Conservation (phyloP, 2,797 vertebrate species). For the Rhabdomys pumilio region DNA sequence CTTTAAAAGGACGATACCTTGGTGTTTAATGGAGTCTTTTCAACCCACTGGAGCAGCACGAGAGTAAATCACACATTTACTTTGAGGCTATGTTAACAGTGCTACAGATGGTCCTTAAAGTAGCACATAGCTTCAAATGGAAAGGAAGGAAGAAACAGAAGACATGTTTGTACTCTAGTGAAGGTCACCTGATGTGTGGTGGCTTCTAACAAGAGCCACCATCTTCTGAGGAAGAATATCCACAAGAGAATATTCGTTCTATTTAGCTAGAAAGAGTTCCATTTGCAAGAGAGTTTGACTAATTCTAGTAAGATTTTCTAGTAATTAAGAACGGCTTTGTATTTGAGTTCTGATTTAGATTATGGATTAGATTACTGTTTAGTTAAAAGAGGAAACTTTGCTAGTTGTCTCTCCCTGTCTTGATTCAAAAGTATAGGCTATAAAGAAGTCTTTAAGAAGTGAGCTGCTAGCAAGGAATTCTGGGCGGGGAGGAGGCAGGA, state of each 20-base stretch:
- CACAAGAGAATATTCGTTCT: neutral
- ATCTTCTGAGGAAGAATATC: constrained; percentile 46
- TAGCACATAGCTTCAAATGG: neutral
- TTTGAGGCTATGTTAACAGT: constrained; percentile 63
- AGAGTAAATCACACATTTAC: constrained; percentile 42
- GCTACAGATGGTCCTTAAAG: constrained; percentile 69
- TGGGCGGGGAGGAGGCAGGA: neutral
- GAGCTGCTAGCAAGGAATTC: neutral
- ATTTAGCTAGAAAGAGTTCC: neutral
- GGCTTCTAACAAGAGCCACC: constrained; percentile 71
- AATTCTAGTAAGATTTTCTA: constrained; percentile 8
- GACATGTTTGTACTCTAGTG: constrained; percentile 48
- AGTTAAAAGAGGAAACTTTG: constrained; percentile 2
- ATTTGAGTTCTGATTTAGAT: constrained; percentile 60
- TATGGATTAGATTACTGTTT: neutral
- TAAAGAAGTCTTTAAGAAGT: constrained; percentile 50
- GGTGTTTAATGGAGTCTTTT: neutral
- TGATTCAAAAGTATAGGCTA: neutral
- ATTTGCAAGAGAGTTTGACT: constrained; percentile 43
- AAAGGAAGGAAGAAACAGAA: constrained; percentile 55
- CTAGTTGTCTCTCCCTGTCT: constrained; percentile 1
- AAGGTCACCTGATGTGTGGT: constrained; percentile 51
- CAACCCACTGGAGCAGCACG: constrained; percentile 21
- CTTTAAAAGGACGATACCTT: constrained; percentile 73
- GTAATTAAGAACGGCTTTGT: constrained; percentile 25